These are phyloP conservation scores for Melipona bicolor DNA, from an alignment of 2,888 invertebrate species.

Conservation along the genomic window DNA sequence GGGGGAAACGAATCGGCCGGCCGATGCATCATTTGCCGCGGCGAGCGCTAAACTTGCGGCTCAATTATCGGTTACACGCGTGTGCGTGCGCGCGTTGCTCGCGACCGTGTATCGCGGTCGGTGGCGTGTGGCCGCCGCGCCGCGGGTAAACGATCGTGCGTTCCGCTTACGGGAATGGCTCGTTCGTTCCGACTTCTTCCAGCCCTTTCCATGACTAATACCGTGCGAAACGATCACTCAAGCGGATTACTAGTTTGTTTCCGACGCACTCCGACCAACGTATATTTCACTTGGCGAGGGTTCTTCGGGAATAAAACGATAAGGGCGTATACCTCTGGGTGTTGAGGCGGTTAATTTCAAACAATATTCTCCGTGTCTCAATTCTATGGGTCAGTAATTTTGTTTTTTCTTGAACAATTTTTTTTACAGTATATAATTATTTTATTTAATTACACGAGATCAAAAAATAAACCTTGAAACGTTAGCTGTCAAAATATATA, in stretches of 20 bases:
- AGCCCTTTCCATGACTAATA: slow-evolving; percentile 24
- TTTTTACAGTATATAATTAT: too few species aligned
- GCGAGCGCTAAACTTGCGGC: slow-evolving; percentile 70
- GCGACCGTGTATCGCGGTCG: slow-evolving; percentile 13
- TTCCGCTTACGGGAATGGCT: slow-evolving; percentile 54
- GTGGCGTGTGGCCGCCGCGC: slow-evolving; percentile 25
- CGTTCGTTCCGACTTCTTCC: background rate
- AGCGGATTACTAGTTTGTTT: background rate
- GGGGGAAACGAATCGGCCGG: slow-evolving; percentile 76
- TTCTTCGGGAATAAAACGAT: too few species aligned
- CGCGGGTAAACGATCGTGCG: slow-evolving; percentile 6
- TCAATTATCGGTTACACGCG: slow-evolving; percentile 73
- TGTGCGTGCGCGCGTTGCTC: slow-evolving; percentile 26
- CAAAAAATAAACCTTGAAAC: too few species aligned
- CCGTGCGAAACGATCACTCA: slow-evolving; percentile 26
- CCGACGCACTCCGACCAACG: background rate
- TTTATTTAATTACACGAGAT: too few species aligned
- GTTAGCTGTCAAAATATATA: too few species aligned
- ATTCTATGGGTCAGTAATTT: too few species aligned
- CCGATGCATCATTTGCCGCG: slow-evolving; percentile 74
- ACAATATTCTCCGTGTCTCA: too few species aligned
- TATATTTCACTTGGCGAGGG: too few species aligned
- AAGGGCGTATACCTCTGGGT: too few species aligned
- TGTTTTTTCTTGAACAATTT: too few species aligned
- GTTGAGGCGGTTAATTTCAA: too few species aligned